Percentiles rank a stretch among this genome's conserved stretches.
These are phyloP conservation scores for Phalacrocorax brasilianus DNA, from an alignment of 2,113 vertebrate species.

Conservation along the genomic window DNA sequence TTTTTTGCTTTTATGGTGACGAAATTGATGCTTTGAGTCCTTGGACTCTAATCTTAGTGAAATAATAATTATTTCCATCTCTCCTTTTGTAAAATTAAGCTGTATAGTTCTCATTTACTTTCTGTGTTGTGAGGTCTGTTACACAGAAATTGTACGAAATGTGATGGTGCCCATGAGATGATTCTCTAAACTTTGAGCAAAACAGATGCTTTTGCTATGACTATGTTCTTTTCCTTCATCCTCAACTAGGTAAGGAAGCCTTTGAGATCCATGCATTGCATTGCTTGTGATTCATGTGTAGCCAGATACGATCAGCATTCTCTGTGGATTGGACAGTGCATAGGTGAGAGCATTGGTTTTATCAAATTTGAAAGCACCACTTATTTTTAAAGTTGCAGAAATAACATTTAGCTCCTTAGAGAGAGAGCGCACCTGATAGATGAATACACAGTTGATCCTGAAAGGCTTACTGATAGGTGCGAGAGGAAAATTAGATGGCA, in stretches of 20 bases:
- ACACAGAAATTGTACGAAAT: background rate
- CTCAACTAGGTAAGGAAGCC: conserved; percentile 86
- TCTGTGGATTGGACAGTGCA: conserved; percentile 87
- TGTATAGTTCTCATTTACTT: background rate
- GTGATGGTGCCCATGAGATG: background rate
- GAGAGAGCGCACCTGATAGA: background rate
- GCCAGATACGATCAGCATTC: conserved; percentile 94
- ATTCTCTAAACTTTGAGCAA: background rate
- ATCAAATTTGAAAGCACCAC: background rate
- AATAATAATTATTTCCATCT: background rate
- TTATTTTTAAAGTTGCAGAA: background rate
- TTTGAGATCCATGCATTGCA: conserved; percentile 86
- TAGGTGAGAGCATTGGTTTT: conserved; percentile 75
- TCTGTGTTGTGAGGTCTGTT: background rate
- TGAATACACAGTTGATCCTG: background rate
- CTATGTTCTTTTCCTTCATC: background rate
- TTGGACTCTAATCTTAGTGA: background rate
- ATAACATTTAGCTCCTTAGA: background rate
- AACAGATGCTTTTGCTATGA: background rate
- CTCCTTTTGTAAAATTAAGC: background rate
- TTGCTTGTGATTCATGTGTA: conserved; percentile 84
- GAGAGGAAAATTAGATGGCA: background rate
- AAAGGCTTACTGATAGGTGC: background rate
- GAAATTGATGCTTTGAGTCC: background rate
- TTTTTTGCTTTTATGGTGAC: background rate